Percentiles rank a stretch among this genome's conserved stretches.
These are phyloP conservation scores for Clitarchus hookeri DNA, from an alignment of 2,888 invertebrate species.

Conservation along the genomic window DNA sequence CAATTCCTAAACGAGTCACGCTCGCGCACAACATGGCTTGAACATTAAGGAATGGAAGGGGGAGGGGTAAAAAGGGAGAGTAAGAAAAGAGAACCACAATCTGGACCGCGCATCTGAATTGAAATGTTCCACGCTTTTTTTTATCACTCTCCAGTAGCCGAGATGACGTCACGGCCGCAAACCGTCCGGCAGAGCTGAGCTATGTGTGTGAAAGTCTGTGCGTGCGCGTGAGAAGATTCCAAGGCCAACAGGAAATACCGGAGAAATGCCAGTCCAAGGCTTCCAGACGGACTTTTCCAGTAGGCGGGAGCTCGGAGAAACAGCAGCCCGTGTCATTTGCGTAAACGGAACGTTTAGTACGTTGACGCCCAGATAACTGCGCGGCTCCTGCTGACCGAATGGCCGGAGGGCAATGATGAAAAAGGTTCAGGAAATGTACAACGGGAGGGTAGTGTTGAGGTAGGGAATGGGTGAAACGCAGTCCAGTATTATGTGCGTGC, in stretches of 20 bases:
- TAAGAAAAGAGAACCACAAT: not conserved
- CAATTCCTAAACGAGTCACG: not conserved
- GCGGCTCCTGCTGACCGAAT: too few relatives aligned
- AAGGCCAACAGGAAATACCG: not conserved
- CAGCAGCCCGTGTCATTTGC: not conserved
- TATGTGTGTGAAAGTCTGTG: too few relatives aligned
- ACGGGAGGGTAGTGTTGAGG: too few relatives aligned
- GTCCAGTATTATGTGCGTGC: not conserved
- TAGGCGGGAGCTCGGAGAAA: too few relatives aligned
- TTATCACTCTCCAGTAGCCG: not conserved
- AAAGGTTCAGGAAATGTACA: too few relatives aligned
- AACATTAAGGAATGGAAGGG: not conserved
- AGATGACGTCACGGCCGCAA: not conserved
- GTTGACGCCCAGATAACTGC: not conserved
- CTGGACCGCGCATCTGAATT: not conserved
- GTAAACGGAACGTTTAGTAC: not conserved
- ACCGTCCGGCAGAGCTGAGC: too few relatives aligned
- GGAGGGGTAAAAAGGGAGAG: not conserved
- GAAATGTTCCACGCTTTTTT: not conserved
- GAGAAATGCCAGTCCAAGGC: not conserved
- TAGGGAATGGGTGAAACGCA: not conserved
- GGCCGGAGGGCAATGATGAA: too few relatives aligned
- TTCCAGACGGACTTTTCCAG: too few relatives aligned
- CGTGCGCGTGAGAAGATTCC: not conserved
- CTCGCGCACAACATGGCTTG: not conserved